Evolutionary conservation across 2,888 invertebrate species (phyloP), one percentile per base, ranked within the genome.

Genomic region (Dasypogon diadema): DNA sequence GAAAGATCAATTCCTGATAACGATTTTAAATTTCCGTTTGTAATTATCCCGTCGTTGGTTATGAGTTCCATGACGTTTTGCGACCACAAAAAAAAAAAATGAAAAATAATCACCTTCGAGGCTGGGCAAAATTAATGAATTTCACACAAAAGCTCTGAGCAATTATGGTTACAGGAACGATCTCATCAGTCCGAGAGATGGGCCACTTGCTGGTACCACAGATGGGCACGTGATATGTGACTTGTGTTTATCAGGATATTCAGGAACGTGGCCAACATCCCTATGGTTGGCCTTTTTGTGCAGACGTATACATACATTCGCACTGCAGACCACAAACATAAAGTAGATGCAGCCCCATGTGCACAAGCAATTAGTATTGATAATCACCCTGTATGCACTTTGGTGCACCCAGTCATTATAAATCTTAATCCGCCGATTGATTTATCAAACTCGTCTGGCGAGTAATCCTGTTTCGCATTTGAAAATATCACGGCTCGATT

Each of bases 301-400:
- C 46, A 21, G 65, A 48, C 46, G 22, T 8, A 46, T 46, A 34
- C 65, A 24, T 34, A 21, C 65, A 60, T 37, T 21, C 34, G 2
- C 12, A 37, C 12, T 3, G 12, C 4, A n/a, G 48, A 65, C 65
- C 65, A 46, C 65, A 65, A 24, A 65, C 65, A 65, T 65, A 65
- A 65, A 65, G 42, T 65, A 48, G 65, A 65, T 65, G 65, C 37
- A 14, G 18, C 4, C 21, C 37, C 46, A 65, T 65, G 65, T 65
- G 65, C 46, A 65, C 34, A 65, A 65, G 65, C 65, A 65, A 65
- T 65, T 48, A 48, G 65, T 65, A 65, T 65, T 65, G 48, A 65
- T 65, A 65, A 65, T 65, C 46, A 65, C 65, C 65, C 65, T 65
- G 65, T 65, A 16, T 24, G 65, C 46, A 21, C 48, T 24, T 16